Base-by-base conservation (phyloP, 2,888 invertebrate genomes). In the Rhingia rostrata region DNA sequence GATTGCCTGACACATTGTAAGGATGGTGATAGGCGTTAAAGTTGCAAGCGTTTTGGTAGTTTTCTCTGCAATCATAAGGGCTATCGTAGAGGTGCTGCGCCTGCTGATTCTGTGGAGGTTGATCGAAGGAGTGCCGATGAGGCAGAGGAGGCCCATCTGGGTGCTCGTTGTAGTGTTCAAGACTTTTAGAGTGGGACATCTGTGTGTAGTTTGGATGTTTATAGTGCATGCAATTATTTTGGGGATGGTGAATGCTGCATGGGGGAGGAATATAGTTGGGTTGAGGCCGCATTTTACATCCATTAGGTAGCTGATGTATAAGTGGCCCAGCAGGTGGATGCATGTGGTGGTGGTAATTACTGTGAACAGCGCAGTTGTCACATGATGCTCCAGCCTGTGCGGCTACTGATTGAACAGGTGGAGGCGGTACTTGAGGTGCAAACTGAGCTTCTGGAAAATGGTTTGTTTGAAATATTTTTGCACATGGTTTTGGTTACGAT, bases 111-210 rank as follows among this genome's bases (percentile, higher is more conserved):
- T 86, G 86, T 47, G 89, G 89, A 45, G 91, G 91, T 79, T 92
- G 91, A 86, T 92, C 92, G 53, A 92, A 91, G 0, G 92, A 92
- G 79, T 91, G 91, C 0, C 92, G 90, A 86, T 91, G 91, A 4
- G 90, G 90, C 73, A 90, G 78, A 9, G 82, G 80, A 12, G 81
- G 79, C 0, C 87, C 86, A 32, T 81, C 85, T 35, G 88, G 88
- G 58, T 90, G 89, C 64, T 90, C 90, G 83, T 89, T 90, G 86
- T 92, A 92, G 70, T 92, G 91, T 7, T 92, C 92, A 66, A 92
- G 82, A 77, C 91, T 91, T 78, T 91, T 91, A 3, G 92, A 92
- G 77, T 92, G 92, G 22, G 91, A 90, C 89, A 91, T 90, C 41
- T 89, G 87, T 30, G 87, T 49, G 47, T 86, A 74, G 45, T 83